Base-by-base conservation (phyloP, 2,113 vertebrate genomes). In the Caretta caretta region DNA sequence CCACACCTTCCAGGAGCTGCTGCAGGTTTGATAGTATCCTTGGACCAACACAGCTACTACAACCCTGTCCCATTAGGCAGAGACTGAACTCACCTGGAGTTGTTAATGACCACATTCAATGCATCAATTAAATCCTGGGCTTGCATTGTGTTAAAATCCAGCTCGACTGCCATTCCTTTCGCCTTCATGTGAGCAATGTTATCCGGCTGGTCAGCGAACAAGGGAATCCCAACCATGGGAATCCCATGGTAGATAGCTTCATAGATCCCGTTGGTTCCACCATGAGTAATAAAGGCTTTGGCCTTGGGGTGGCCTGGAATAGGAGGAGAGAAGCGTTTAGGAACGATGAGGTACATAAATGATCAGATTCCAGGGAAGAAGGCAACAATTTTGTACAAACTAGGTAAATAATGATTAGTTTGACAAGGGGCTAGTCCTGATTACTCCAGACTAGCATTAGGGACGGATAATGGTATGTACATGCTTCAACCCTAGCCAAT, bases 171-270 rank as follows among this genome's bases (percentile, higher is more conserved):
- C 1, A 98, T 98, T 79, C 99, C 99, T 79, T 98, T 99, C 17
- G 97, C 98, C 79, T 76, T 98, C 98, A 99, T 98, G 83, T 98
- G 98, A 86, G 95, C 96, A 0, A 99, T 87, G 92, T 99, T 99
- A 88, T 99, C 98, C 0, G 97, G 98, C 96, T 99, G 99, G 80
- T 99, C 99, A 0, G 85, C 98, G 88, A 99, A 99, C 85, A 99
- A 93, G 8, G 99, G 99, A 5, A 99, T 78, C 10, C 99, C 99
- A 29, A 99, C 98, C 98, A 99, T 96, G 0, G 99, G 99, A 50
- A 99, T 91, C 0, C 98, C 99, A 0, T 99, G 99, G 92, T 99
- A 99, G 92, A 99, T 99, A 5, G 99, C 99, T 97, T 99, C 99
- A 49, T 99, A 99, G 51, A 99, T 96, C 4, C 99, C 98, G 27